phyloP scores from a whole-genome alignment of 2,797 vertebrate species.

The Anomalospiza imberbis region DNA sequence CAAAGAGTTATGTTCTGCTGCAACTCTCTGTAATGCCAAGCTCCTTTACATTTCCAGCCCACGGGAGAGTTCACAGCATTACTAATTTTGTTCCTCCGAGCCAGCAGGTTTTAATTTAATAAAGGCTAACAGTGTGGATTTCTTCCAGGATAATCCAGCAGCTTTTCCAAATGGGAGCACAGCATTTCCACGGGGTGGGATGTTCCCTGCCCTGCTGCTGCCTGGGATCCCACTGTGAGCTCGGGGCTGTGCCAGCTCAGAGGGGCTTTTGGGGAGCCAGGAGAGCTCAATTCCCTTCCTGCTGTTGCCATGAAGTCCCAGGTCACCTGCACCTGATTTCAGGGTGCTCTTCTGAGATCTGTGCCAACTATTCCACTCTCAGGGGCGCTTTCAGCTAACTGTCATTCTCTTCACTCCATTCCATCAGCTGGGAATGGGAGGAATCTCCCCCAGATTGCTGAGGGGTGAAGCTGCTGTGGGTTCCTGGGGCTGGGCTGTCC shows the following conservation, averaged over 20 bases:
- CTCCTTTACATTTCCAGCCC: neutral
- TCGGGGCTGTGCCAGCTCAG: neutral
- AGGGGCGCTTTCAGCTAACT: neutral
- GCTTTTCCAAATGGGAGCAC: neutral
- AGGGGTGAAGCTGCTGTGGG: neutral
- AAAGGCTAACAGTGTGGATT: neutral
- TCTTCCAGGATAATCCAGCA: neutral
- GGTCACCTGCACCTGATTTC: too few relatives aligned
- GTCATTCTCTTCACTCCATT: neutral
- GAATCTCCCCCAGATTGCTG: neutral
- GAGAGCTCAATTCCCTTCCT: neutral
- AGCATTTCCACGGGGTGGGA: neutral
- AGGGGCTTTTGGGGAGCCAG: neutral
- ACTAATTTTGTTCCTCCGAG: neutral
- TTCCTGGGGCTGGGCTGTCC: neutral
- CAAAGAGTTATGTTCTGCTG: constrained; percentile 1
- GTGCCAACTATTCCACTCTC: neutral
- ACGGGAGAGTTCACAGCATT: neutral
- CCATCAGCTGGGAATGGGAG: neutral
- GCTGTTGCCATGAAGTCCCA: neutral
- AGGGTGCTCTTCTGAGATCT: too few relatives aligned
- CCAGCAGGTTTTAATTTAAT: constrained; percentile 8
- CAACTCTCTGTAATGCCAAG: neutral
- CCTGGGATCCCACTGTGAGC: neutral
- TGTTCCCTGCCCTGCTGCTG: neutral